Evolutionary conservation across 30 jellyfish, hydroid and myxozoan genomes (phyloP), one percentile per base, ranked within the genome.

Genomic region (Hydractinia symbiolongicarpus): DNA sequence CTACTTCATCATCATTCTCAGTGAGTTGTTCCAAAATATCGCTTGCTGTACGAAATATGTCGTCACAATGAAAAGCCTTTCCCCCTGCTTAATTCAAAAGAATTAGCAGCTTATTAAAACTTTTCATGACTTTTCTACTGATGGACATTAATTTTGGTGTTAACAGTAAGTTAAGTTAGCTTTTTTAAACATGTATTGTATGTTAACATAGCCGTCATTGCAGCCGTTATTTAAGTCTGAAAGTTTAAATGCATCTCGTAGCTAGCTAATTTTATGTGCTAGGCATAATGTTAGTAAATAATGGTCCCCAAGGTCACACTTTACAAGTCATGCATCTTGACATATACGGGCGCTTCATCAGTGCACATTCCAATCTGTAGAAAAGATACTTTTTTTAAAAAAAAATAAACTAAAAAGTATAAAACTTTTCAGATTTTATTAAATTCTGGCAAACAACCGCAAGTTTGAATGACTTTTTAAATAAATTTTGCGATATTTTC

Each of bases 301-400:
- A 19, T 78, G 86, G 13, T 78, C 67, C n/a, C 86, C 86, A 5
- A 78, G 8, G 8, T 78, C 86, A 6, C 30, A 4, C 44, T 78
- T 78, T 8, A 78, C 51, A 56, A 9, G 50, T 56, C 30, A 78
- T 17, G 66, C 84, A 72, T 72, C 6, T 72, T 72, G 8, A 72
- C 81, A 5, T 72, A 3, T 7, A 72, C 81, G 7, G 81, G 81
- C 2, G 81, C 81, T 15, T 71, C 57, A 51, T 72, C 81, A 17
- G 81, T 72, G 53, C 81, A 72, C 61, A 78, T 7, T 56, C 83
- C 86, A 64, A 78, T 78, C 66, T 78, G 5, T 58, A 13, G 69
- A 64, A 13, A 13, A 7, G 17, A 64, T n/a, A 64, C 19, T n/a
- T 7, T 58, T 58, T 58, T 6, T 4, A 64, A 64, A 5, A 62